Base-by-base conservation (phyloP, 2,888 invertebrate genomes). In the Brachypterus glaber region DNA sequence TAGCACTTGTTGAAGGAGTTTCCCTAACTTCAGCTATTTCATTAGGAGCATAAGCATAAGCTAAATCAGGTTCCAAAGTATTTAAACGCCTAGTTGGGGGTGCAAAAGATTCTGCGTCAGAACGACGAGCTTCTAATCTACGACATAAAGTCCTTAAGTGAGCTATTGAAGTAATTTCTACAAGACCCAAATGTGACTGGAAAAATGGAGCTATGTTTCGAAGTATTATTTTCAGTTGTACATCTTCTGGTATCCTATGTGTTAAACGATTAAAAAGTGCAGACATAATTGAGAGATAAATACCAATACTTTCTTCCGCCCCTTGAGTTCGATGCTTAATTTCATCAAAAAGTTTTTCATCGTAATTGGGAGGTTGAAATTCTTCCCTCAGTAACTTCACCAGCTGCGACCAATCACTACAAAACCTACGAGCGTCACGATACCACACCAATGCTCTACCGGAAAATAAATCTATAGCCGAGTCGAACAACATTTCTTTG, bases 281-380 rank as follows among this genome's bases (percentile, higher is more conserved):
- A 21, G 21, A 21, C 50, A 50, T 49, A 12, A 29, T 37, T 3
- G 53, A 46, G 3, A 51, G 15, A 33, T 49, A 53, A 15, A 45
- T 33, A 5, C 38, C 47, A 2, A 51, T 41, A 2, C 37, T 29
- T 37, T 51, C 51, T 9, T 45, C 25, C 2, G 40, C 18, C 3
- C 48, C 48, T 38, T 52, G 52, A 1, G 43, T 43, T 1, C 49
- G 32, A 5, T 34, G 17, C n/a, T 42, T 38, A n/a, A 51, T 48
- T 30, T 48, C 21, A 43, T 49, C 44, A n/a, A 38, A 40, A 4
- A 52, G 36, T n/a, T 33, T 29, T 8, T 49, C 41, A 11, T 50
- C 45, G 25, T 52, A 21, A 21, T 21, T 5, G 21, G 9, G 21
- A n/a, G n/a, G n/a, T n/a, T n/a, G n/a, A n/a, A n/a, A n/a, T n/a